Conservation (phyloP, 2,113 vertebrate genomes). For the Osmerus mordax region DNA sequence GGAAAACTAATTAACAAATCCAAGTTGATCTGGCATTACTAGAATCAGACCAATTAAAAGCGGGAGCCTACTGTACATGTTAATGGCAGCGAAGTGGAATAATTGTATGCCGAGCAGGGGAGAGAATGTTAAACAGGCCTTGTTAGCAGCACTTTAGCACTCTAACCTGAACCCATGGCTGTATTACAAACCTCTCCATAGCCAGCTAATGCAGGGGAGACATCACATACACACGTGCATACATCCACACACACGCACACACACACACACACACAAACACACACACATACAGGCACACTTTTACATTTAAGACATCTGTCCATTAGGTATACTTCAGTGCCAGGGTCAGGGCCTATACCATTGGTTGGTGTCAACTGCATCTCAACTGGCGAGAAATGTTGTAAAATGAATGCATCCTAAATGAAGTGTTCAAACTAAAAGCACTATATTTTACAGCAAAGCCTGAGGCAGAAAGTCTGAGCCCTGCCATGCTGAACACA, state of each 20-base stretch:
- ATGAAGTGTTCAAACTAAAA: too few species aligned
- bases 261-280: constrained; percentile 37
- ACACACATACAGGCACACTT: constrained; percentile 3
- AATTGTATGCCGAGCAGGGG: constrained; percentile 76
- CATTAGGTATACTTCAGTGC: constrained; percentile 63
- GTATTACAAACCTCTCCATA: constrained; percentile 72
- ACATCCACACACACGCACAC: constrained; percentile 23
- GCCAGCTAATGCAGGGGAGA: constrained; percentile 60
- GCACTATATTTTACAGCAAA: too few species aligned
- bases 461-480: not conserved
- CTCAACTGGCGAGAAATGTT: not conserved
- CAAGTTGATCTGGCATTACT: constrained; percentile 78
- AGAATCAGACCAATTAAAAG: constrained; percentile 77
- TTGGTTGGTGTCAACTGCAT: not conserved
- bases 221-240: constrained; percentile 45
- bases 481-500: not conserved
- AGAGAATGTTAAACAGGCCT: constrained; percentile 78
- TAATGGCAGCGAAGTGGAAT: constrained; percentile 74
- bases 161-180: constrained; percentile 65
- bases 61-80: constrained; percentile 70
- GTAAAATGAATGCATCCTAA: too few species aligned
- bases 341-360: constrained; percentile 38
- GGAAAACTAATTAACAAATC: constrained; percentile 78
- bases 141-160: constrained; percentile 79
- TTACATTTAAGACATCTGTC: constrained; percentile 35